Evolutionary conservation across 2,113 vertebrate genomes (phyloP), one percentile per base, ranked within the genome.

Genomic region (Poicephalus gulielmi): DNA sequence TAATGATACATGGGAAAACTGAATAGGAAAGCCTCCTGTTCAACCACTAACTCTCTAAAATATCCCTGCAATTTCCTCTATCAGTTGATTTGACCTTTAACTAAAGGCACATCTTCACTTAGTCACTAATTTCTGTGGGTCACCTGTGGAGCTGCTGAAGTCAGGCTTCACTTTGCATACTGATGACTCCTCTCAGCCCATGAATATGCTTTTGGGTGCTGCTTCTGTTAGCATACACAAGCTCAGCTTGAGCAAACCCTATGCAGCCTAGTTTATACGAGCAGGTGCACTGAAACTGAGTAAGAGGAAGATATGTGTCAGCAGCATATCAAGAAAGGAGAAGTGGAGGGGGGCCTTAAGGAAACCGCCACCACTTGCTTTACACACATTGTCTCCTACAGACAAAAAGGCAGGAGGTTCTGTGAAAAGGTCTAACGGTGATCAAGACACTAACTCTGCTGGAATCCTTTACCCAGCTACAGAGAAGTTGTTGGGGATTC

Each of bases 271-370:
- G 43, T 78, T 96, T 78, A n/a, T 15, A 52, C 7, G 28, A 93
- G 90, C 96, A 90, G 83, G 92, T 93, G 80, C 83, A 68, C 55
- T 78, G 79, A 93, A 94, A 96, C 0, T 43, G 60, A 94, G 85
- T 31, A 69, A 76, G 46, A 85, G 22, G 24, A 85, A 80, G 83
- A 77, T 70, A 67, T 87, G 60, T 50, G 68, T 93, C 75, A 96
- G 87, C 71, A 78, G 79, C 46, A 94, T 68, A 92, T 30, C 18
- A 60, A 66, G 82, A 90, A n/a, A 86, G 30, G 5, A 88, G 27
- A 23, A 46, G 60, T 14, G 14, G 23, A 89, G 47, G 50, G 49
- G 37, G 27, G 28, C 24, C 60, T 81, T 81, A 88, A 90, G 75
- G 73, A 81, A 95, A 78, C 68, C 83, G 46, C 17, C 27, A 52